A percentile compares a stretch with the other conserved stretches of the same genome.
These are phyloP conservation scores for Cyrtodaria siliqua DNA, from an alignment of 2,888 invertebrate species.

Conservation along the genomic window DNA sequence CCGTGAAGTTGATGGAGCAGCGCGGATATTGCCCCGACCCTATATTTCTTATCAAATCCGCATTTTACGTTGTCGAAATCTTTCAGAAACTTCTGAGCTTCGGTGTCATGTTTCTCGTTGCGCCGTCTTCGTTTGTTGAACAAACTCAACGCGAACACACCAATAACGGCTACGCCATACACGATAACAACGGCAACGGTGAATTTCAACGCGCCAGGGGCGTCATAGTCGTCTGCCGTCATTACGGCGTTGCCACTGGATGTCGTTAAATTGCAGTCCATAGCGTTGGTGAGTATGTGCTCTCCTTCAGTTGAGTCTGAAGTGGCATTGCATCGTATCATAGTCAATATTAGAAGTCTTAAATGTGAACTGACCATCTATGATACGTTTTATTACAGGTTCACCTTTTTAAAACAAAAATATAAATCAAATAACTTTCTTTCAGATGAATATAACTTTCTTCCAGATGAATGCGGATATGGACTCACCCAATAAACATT, in stretches of 20 bases:
- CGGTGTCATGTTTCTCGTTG: slow-evolving; percentile 57
- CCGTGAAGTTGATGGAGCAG: too few species aligned
- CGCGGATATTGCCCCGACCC: slow-evolving; percentile 16
- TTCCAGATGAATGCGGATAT: too few species aligned
- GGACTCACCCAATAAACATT: too few species aligned
- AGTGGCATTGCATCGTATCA: neutral
- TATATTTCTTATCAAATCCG: slow-evolving; percentile 46
- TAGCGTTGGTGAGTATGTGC: neutral
- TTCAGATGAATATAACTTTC: too few species aligned
- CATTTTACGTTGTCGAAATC: slow-evolving; percentile 35
- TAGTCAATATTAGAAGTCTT: too few species aligned
- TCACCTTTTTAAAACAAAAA: too few species aligned
- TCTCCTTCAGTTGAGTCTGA: neutral
- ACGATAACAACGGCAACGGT: slow-evolving; percentile 71
- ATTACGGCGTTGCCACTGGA: neutral
- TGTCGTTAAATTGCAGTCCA: neutral
- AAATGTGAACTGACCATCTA: too few species aligned
- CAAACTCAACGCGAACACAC: slow-evolving; percentile 67
- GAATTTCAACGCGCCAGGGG: slow-evolving; percentile 67
- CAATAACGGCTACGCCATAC: slow-evolving; percentile 70
- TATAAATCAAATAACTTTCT: too few species aligned
- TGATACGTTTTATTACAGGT: too few species aligned
- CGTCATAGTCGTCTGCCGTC: slow-evolving; percentile 41
- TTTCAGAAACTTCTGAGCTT: slow-evolving; percentile 61
- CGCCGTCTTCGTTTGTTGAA: slow-evolving; percentile 46